A percentile compares a stretch with the other conserved stretches of the same genome.
phyloP scores from a whole-genome alignment of 2,888 invertebrate species.

The Lutraria lutraria region DNA sequence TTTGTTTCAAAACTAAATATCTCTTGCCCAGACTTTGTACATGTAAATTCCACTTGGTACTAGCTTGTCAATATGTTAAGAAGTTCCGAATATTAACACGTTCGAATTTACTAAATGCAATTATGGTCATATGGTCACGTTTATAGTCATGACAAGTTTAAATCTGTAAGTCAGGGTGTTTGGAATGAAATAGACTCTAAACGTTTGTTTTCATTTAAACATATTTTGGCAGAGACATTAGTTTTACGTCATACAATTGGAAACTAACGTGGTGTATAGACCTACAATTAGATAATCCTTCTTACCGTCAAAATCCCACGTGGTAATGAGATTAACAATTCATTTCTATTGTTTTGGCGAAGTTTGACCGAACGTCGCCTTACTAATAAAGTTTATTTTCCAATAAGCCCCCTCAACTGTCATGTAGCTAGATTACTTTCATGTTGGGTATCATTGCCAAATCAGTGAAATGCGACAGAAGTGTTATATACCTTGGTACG shows the following conservation, averaged over 20 bases:
- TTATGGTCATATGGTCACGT: background rate
- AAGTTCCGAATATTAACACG: background rate
- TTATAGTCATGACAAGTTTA: background rate
- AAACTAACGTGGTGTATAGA: background rate
- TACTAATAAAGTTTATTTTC: background rate
- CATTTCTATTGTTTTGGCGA: background rate
- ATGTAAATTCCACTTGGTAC: background rate
- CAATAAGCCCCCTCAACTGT: background rate
- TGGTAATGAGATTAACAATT: constrained; percentile 12
- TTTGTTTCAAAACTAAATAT: too few relatives aligned
- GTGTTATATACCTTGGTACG: constrained; percentile 5
- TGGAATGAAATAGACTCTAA: background rate
- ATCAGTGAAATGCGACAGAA: background rate
- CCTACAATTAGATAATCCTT: background rate
- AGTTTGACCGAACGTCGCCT: background rate
- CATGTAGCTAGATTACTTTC: background rate
- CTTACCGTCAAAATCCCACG: background rate
- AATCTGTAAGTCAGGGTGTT: constrained; percentile 21
- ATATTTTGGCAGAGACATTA: background rate
- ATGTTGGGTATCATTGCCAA: background rate
- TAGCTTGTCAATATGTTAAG: background rate
- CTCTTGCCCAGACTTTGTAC: background rate
- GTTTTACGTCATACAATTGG: background rate
- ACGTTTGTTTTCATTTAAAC: background rate
- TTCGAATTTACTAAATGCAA: background rate